A percentile compares a stretch with the other conserved stretches of the same genome.
Conservation (phyloP, 2,797 vertebrate genomes). For the Hydrolagus colliei region DNA sequence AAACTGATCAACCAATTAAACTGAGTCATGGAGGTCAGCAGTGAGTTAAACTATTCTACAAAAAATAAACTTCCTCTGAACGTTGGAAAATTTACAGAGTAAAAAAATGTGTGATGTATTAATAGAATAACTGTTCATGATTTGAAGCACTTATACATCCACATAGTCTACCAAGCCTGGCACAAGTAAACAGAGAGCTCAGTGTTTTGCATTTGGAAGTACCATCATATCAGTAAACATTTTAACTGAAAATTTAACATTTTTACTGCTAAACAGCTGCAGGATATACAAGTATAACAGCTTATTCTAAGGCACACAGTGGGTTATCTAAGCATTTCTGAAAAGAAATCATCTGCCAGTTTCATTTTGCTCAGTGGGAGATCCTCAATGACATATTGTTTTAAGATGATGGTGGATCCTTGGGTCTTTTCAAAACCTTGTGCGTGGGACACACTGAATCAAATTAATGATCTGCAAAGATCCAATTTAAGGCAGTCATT, state of each 20-base stretch:
- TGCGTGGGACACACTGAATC: slow-evolving; percentile 60
- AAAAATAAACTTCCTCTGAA: not conserved
- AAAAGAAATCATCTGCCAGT: slow-evolving; percentile 49
- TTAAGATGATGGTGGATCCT: slow-evolving; percentile 39
- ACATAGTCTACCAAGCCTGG: not conserved
- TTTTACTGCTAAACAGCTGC: not conserved
- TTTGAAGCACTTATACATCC: not conserved
- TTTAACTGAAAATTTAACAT: not conserved
- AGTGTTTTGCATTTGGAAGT: not conserved
- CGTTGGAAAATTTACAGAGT: no score
- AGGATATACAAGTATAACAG: not conserved
- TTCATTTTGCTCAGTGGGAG: slow-evolving; percentile 57
- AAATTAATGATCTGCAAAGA: slow-evolving; percentile 63
- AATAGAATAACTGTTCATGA: not conserved
- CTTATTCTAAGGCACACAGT: not conserved
- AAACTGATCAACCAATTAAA: not conserved
- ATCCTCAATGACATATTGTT: slow-evolving; percentile 52
- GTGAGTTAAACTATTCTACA: not conserved
- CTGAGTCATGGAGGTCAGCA: not conserved
- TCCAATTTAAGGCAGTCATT: slow-evolving; percentile 52
- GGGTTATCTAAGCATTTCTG: slow-evolving; percentile 38
- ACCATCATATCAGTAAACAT: not conserved
- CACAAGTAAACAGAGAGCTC: not conserved
- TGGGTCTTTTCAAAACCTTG: slow-evolving; percentile 53
- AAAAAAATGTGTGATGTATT: not conserved